phyloP scores from a whole-genome alignment of 2,113 vertebrate species.

The Platysteira castanea region DNA sequence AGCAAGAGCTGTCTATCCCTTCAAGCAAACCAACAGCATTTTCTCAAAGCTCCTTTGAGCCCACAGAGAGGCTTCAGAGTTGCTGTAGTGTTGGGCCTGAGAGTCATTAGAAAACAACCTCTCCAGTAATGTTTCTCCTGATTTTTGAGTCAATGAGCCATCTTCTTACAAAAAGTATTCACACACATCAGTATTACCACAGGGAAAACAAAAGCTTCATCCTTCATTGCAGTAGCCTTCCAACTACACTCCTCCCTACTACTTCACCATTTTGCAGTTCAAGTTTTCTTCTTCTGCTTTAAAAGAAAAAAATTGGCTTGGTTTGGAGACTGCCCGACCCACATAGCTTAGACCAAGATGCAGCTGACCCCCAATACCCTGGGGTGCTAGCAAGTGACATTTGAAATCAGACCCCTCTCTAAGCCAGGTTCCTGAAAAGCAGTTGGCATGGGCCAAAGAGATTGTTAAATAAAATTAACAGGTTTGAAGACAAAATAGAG shows the following conservation, averaged over 20 bases:
- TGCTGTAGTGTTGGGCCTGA: not conserved
- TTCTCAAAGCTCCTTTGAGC: not conserved
- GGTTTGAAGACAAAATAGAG: not conserved
- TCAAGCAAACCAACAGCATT: not conserved
- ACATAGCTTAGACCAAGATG: not conserved
- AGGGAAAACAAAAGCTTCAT: not conserved
- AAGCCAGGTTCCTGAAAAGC: not conserved
- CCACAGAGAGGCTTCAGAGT: not conserved
- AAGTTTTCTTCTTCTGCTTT: not conserved
- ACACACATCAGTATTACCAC: not conserved
- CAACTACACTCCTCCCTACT: not conserved
- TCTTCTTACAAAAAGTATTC: not conserved
- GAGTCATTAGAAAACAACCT: not conserved
- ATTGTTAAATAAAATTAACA: not conserved
- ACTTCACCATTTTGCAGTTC: not conserved
- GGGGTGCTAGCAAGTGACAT: not conserved
- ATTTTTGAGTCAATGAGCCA: not conserved
- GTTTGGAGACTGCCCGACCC: not conserved
- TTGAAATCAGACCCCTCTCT: not conserved
- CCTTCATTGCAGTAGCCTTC: not conserved
- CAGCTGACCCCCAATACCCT: not conserved
- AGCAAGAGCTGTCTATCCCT: not conserved
- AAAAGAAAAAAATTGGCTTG: not conserved
- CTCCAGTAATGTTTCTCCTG: not conserved
- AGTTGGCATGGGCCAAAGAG: not conserved